Evolutionary conservation across 2,888 invertebrate species (phyloP).

Genomic region (Rhamphomyia laevipes): DNA sequence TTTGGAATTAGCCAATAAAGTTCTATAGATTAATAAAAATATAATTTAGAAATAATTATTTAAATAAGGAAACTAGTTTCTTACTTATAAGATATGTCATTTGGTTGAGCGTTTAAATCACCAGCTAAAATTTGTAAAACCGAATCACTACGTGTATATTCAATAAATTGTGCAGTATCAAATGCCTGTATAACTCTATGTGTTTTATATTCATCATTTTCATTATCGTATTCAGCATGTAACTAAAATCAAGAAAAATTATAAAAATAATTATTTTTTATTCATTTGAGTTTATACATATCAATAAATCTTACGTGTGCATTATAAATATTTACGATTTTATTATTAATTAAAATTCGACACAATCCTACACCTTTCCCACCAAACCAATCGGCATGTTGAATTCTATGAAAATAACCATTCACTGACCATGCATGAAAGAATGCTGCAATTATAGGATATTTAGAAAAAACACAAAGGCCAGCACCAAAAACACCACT

Average conservation of each 20-base stretch:
- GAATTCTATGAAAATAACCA: conserved; percentile 89
- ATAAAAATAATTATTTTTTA: not conserved
- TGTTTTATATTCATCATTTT: conserved; percentile 78
- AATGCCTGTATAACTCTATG: conserved; percentile 90
- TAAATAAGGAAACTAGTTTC: not conserved
- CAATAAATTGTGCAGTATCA: conserved; percentile 89
- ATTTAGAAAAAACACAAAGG: conserved; percentile 73
- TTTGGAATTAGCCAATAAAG: conserved; percentile 46
- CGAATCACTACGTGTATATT: conserved; percentile 62
- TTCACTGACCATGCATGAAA: conserved; percentile 94
- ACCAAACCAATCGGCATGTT: conserved; percentile 98
- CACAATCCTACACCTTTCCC: conserved; percentile 90
- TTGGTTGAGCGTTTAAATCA: conserved; percentile 86
- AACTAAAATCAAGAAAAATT: conserved; percentile 44
- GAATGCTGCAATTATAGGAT: conserved; percentile 72
- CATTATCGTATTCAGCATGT: conserved; percentile 84
- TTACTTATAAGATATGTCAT: conserved; percentile 64
- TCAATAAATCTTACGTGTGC: conserved; percentile 66
- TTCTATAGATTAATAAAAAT: conserved; percentile 28
- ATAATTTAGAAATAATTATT: not conserved
- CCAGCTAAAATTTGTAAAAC: conserved; percentile 84
- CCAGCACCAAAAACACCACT: conserved; percentile 92
- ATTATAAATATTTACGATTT: conserved; percentile 72
- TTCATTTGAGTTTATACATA: not conserved
- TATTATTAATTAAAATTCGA: conserved; percentile 52